phyloP scores from a whole-genome alignment of 2,113 vertebrate species.

The Chloropsis hardwickii region DNA sequence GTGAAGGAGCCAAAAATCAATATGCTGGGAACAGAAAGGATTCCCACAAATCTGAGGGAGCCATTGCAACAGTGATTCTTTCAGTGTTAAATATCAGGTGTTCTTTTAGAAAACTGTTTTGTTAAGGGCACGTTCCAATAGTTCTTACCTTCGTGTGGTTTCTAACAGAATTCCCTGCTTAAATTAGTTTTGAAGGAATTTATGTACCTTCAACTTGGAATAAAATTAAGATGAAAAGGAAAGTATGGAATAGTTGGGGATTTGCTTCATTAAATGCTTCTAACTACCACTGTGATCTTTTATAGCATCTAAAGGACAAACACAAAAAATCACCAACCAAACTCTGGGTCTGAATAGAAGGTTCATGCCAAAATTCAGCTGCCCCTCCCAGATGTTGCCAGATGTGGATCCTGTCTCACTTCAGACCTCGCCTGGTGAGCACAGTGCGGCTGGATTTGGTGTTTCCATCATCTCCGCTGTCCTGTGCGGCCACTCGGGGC shows the following conservation, averaged over 20 bases:
- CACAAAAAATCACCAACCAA: rapidly evolving
- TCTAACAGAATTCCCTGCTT: background rate
- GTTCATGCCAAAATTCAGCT: rapidly evolving
- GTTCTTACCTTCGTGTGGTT: background rate
- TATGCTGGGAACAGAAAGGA: background rate
- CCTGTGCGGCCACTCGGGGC: rapidly evolving
- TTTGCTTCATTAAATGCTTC: background rate
- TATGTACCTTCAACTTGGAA: background rate
- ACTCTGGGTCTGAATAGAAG: background rate
- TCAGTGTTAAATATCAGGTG: background rate
- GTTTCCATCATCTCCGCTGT: background rate
- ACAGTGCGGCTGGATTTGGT: background rate
- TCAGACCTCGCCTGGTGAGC: background rate
- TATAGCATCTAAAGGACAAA: background rate
- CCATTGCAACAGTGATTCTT: background rate
- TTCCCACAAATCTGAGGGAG: background rate
- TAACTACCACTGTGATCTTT: background rate
- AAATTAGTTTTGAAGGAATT: background rate
- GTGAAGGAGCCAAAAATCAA: background rate
- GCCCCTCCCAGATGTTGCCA: background rate
- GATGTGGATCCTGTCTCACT: background rate
- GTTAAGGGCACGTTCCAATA: rapidly evolving
- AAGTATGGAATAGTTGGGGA: background rate
- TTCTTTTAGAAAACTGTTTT: background rate
- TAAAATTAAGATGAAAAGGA: background rate